Evolutionary conservation across 2,113 vertebrate species (phyloP), one percentile per base, ranked within the genome.

Genomic region (Camelus dromedarius): DNA sequence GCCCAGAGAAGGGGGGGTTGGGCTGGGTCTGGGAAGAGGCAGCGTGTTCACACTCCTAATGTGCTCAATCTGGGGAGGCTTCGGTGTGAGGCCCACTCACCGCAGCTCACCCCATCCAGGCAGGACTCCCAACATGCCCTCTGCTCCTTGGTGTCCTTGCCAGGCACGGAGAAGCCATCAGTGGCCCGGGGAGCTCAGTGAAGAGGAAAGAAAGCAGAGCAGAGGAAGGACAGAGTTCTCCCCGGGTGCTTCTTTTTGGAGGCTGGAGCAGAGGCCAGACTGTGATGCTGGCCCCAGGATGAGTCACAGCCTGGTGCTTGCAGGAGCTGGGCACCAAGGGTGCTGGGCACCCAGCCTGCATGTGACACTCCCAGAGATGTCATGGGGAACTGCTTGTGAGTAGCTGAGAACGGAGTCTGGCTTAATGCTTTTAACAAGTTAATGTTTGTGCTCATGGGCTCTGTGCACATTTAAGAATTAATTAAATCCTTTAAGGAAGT

Each of bases 401-500:
- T 72, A 87, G 86, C 96, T 95, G 89, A 80, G 95, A 93, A 92
- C 92, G 64, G 97, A 96, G 81, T 97, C 91, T 89, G 96, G 93
- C 96, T 97, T 95, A 97, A 92, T 80, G 93, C 92, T 96, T 98
- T 93, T 97, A 98, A 98, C 95, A 5, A 97, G 96, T 96, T 96
- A 98, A 92, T 86, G 73, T 79, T 92, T 97, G 95, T 96, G 95
- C 96, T 97, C 98, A 96, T 16, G 97, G 91, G 83, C 94, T 89
- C 98, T 83, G 89, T 72, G 89, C 95, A 82, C 98, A 86, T 97
- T 98, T 94, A 98, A 98, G 98, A 97, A 7, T 75, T 97, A 97
- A 98, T 97, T 73, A 89, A 98, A 72, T 97, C 89, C 97, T 98
- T 98, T 97, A 97, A 98, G 94, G 92, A 98, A 97, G 96, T 98